Conservation (phyloP, 2,888 invertebrate species). For the Crepidodera aurea region DNA sequence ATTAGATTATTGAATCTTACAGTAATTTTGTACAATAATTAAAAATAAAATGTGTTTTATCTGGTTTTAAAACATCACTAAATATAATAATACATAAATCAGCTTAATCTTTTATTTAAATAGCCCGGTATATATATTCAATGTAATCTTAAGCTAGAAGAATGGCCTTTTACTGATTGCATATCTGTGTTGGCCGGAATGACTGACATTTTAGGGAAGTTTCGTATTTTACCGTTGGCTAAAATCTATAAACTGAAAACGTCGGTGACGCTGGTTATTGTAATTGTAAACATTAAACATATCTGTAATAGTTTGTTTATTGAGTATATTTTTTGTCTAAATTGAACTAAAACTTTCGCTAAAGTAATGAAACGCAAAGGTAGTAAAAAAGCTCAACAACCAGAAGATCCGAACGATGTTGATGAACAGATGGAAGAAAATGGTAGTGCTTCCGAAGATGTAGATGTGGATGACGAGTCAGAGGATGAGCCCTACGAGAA, state of each 20-base stretch:
- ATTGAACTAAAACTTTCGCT: not conserved
- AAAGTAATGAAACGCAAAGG: slow-evolving; percentile 35
- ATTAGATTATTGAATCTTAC: no score
- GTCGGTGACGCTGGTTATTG: not conserved
- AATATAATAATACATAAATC: no score
- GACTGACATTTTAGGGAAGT: not conserved
- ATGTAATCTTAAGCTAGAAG: no score
- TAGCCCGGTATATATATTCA: no score
- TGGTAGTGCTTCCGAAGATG: slow-evolving; percentile 41
- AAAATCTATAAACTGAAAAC: slow-evolving; percentile 11
- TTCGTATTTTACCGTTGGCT: slow-evolving; percentile 1
- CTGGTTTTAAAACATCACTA: no score
- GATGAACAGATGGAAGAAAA: slow-evolving; percentile 40
- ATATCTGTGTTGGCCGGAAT: no score
- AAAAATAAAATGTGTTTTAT: no score
- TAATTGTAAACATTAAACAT: not conserved
- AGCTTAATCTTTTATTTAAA: no score
- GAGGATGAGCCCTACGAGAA: slow-evolving; percentile 43
- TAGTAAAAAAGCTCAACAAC: slow-evolving; percentile 30
- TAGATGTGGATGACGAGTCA: no score
- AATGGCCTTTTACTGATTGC: no score
- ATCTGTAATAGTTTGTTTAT: not conserved
- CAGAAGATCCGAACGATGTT: slow-evolving; percentile 36
- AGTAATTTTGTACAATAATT: no score
- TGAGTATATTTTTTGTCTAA: not conserved